These are phyloP conservation scores for Azemiops feae DNA, from an alignment of 2,113 vertebrate species.

Conservation along the genomic window DNA sequence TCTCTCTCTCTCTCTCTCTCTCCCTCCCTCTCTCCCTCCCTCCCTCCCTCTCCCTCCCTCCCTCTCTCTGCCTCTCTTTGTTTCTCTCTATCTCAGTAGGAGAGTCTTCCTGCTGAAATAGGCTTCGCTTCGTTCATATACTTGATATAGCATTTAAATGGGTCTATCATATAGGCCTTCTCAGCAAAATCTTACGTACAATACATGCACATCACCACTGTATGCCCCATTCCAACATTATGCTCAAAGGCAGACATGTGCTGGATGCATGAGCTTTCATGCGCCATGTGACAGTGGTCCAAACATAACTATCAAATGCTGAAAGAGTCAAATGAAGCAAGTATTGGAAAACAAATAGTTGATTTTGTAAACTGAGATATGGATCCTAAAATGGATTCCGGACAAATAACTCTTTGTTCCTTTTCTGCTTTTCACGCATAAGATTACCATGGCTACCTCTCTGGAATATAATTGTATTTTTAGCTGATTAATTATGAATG, in stretches of 20 bases:
- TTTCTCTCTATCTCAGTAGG: neutral
- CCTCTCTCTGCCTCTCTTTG: neutral
- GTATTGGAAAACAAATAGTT: neutral
- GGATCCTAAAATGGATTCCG: neutral
- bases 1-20: neutral
- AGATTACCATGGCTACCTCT: neutral
- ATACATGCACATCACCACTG: neutral
- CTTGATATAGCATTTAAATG: neutral
- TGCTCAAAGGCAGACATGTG: neutral
- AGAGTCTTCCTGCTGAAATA: neutral
- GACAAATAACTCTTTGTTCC: conserved; percentile 5
- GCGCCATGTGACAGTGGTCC: no score
- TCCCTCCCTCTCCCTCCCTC: neutral
- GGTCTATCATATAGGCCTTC: neutral
- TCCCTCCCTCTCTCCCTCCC: neutral
- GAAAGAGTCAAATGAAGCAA: neutral
- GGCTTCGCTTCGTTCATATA: neutral
- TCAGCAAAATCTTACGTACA: neutral
- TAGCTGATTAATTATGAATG: conserved; percentile 15
- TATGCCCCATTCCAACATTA: neutral
- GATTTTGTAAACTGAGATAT: conserved; percentile 15
- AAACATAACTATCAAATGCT: neutral
- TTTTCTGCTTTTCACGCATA: neutral
- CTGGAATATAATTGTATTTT: neutral
- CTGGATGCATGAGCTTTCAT: neutral